A percentile compares a stretch with the other conserved stretches of the same genome.
These are phyloP conservation scores for Megaleporinus macrocephalus DNA, from an alignment of 2,113 vertebrate genomes.

Conservation along the genomic window DNA sequence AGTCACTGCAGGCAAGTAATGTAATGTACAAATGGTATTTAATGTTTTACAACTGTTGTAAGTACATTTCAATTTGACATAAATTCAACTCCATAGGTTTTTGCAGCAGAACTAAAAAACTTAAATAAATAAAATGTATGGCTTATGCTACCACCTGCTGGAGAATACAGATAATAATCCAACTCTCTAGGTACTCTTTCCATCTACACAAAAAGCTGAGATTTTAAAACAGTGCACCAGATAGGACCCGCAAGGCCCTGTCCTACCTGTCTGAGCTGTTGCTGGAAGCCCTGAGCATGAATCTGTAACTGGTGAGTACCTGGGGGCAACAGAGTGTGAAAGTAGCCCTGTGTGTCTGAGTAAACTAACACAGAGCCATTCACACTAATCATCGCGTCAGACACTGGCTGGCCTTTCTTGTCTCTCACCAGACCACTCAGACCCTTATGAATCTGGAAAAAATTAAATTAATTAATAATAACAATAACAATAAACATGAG, in stretches of 20 bases:
- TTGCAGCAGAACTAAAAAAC: too few relatives aligned
- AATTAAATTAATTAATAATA: background rate
- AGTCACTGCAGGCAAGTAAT: too few relatives aligned
- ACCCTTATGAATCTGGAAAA: slow-evolving; percentile 89
- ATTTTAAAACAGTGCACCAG: background rate
- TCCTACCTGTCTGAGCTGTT: slow-evolving; percentile 85
- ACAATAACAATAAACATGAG: too few relatives aligned
- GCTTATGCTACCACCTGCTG: slow-evolving; percentile 27
- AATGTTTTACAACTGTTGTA: too few relatives aligned
- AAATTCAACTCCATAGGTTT: too few relatives aligned
- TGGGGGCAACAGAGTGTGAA: slow-evolving; percentile 88
- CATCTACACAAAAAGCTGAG: background rate
- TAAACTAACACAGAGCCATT: slow-evolving; percentile 83
- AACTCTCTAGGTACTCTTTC: too few relatives aligned
- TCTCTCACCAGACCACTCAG: slow-evolving; percentile 89
- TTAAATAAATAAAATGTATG: background rate
- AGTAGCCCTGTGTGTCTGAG: slow-evolving; percentile 86
- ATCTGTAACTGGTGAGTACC: slow-evolving; percentile 88
- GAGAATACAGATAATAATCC: background rate
- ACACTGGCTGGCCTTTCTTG: slow-evolving; percentile 85
- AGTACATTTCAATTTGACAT: too few relatives aligned
- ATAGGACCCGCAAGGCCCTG: background rate
- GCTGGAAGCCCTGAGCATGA: slow-evolving; percentile 88
- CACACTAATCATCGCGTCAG: slow-evolving; percentile 85
- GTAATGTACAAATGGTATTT: too few relatives aligned